Conservation (phyloP, 53 echinoderm and acorn worm species). For the Luidia sarsii region DNA sequence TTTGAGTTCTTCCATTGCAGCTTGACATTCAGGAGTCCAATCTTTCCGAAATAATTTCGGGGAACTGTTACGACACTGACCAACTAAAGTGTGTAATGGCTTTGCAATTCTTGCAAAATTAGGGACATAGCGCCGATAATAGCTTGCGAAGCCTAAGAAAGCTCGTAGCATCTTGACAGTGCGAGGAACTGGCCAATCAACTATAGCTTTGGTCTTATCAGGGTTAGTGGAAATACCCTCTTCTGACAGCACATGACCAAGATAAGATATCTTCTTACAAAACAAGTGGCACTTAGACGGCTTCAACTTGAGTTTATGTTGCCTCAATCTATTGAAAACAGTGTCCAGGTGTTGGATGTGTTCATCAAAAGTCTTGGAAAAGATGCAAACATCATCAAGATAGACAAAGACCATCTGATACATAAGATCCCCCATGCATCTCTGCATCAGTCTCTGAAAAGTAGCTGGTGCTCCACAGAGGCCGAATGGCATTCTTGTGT, state of each 20-base stretch:
- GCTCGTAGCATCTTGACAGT: slow-evolving; percentile 9
- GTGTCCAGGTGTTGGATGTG: neutral
- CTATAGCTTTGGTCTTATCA: neutral
- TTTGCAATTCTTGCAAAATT: slow-evolving; percentile 20
- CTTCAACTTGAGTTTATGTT: slow-evolving; percentile 5
- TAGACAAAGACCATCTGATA: neutral
- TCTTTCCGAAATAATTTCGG: neutral
- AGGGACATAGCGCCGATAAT: slow-evolving; percentile 15
- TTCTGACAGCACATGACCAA: neutral
- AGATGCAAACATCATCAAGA: slow-evolving; percentile 4
- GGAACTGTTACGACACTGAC: neutral
- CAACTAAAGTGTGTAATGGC: slow-evolving; percentile 22
- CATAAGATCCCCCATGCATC: slow-evolving; percentile 15
- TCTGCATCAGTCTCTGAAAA: slow-evolving; percentile 1
- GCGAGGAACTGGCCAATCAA: slow-evolving; percentile 13
- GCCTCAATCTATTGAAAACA: neutral
- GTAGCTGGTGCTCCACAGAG: neutral
- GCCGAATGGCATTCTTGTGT: slow-evolving; percentile 3
- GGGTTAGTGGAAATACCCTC: neutral
- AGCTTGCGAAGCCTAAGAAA: slow-evolving; percentile 38
- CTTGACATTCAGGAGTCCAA: neutral
- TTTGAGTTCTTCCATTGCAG: slow-evolving; percentile 23
- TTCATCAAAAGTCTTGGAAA: neutral
- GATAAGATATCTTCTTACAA: neutral
- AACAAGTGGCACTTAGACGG: slow-evolving; percentile 3